Conservation (phyloP, 1,140 invertebrate species). For the Cyclargus thomasi region DNA sequence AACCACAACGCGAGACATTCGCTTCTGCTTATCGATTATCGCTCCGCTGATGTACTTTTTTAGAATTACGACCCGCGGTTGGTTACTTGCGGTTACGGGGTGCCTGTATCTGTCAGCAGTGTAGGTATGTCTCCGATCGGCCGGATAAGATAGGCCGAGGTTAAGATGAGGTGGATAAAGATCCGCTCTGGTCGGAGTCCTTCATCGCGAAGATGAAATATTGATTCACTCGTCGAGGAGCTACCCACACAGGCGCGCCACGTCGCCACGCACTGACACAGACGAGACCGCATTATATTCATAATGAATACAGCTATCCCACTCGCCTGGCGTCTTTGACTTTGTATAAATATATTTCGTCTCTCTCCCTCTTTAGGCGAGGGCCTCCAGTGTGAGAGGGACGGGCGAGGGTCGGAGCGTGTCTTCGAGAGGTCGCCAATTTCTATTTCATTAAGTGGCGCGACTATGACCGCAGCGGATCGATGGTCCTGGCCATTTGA, state of each 20-base stretch:
- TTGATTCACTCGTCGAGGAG: conserved; percentile 67
- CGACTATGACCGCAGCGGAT: conserved; percentile 62
- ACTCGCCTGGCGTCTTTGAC: conserved; percentile 71
- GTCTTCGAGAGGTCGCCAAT: conserved; percentile 72
- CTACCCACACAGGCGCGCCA: conserved; percentile 46
- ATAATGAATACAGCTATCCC: conserved; percentile 74
- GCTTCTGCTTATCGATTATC: conserved; percentile 62
- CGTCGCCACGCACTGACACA: conserved; percentile 63
- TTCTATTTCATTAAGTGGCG: conserved; percentile 74
- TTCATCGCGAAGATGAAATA: conserved; percentile 69
- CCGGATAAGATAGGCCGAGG: not conserved
- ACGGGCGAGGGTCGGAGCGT: conserved; percentile 59
- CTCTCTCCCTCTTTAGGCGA: conserved; percentile 55
- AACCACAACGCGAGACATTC: conserved; percentile 71
- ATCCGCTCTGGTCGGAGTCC: conserved; percentile 50
- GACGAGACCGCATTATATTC: conserved; percentile 69
- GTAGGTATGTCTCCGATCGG: not conserved
- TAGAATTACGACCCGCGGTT: conserved; percentile 34
- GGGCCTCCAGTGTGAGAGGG: conserved; percentile 47
- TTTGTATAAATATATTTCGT: conserved; percentile 74
- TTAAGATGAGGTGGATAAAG: conserved; percentile 24
- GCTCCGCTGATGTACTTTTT: conserved; percentile 49
- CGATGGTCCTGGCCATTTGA: conserved; percentile 55
- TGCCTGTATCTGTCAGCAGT: not conserved
- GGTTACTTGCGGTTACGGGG: conserved; percentile 19